Evolutionary conservation across 1,140 invertebrate genomes (phyloP), one percentile per base, ranked within the genome.

Genomic region (Brachionus koreanus): DNA sequence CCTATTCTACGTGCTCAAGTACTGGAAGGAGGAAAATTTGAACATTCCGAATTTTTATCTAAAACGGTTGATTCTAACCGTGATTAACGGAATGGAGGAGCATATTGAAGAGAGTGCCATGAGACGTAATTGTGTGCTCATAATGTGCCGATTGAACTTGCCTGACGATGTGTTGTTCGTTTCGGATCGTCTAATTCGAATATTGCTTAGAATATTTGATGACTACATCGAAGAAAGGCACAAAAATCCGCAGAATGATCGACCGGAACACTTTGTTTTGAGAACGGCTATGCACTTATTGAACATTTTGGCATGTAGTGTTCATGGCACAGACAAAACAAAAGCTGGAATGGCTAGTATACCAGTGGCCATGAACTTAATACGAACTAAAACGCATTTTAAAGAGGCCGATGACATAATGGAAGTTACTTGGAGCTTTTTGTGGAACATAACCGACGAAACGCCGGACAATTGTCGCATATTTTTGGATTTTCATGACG

Each of bases 361-460:
- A n/a, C 76, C 76, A 23, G 76, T 79, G 16, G 76, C 76, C 12
- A 61, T 65, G 49, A 39, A 29, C 9, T 42, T 79, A 9, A 79
- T 79, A 13, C 19, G 29, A 3, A 39, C 49, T 6, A 79, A 79
- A 25, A 65, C 37, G 12, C n/a, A 65, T 2, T 65, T 61, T 16
- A 79, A 79, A 61, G 49, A 79, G n/a, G 76, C 76, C 9, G 76
- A 79, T 87, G 95, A 98, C 88, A 94, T 98, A 1, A 91, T 98
- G 88, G 96, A 98, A 89, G 94, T 97, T 13, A 94, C 95, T 5
- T 98, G 97, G 97, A 97, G 95, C 83, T 96, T 95, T 3, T 93
- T 98, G 93, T 91, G 90, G 90, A 98, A 98, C 89, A 95, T 98
- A 63, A 98, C 96, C 63, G 96, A 98, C 89, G 95, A 97, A 90